phyloP scores from a whole-genome alignment of 1,140 invertebrate genomes.

The Neodiprion pinetum region DNA sequence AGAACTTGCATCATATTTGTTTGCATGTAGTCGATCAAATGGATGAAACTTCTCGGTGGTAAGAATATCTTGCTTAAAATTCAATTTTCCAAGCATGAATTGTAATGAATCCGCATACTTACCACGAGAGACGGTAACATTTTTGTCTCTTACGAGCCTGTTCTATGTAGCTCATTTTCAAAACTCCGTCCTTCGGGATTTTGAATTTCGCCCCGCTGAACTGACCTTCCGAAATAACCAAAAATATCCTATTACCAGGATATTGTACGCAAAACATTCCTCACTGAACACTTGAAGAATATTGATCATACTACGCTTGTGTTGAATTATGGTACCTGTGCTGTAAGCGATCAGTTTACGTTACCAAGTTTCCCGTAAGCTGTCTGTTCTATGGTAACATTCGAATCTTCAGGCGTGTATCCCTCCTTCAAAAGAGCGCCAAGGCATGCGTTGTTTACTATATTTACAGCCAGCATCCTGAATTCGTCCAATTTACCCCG shows the following conservation, averaged over 20 bases:
- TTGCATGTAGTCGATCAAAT: slow-evolving; percentile 76
- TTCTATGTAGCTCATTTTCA: slow-evolving; percentile 81
- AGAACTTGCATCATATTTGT: slow-evolving; percentile 73
- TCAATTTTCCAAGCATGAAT: slow-evolving; percentile 40
- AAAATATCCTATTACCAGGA: slow-evolving; percentile 7
- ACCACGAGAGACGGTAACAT: slow-evolving; percentile 75
- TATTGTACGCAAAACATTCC: too few species aligned
- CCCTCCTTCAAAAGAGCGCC: slow-evolving; percentile 76
- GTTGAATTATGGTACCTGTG: too few species aligned
- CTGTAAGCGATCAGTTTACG: neutral
- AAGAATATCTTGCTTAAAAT: slow-evolving; percentile 28
- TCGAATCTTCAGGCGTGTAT: slow-evolving; percentile 73
- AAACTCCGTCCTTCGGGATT: slow-evolving; percentile 52
- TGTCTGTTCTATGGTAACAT: slow-evolving; percentile 53
- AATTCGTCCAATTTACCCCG: slow-evolving; percentile 66
- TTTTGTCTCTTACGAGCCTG: slow-evolving; percentile 81
- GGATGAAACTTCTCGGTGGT: slow-evolving; percentile 71
- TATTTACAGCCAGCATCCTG: slow-evolving; percentile 67
- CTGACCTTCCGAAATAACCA: slow-evolving; percentile 15
- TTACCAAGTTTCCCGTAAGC: slow-evolving; percentile 47
- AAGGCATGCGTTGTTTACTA: slow-evolving; percentile 74
- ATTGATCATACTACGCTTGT: too few species aligned
- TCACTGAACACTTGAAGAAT: too few species aligned
- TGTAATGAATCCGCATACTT: slow-evolving; percentile 37
- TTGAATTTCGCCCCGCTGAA: slow-evolving; percentile 43